Base-by-base conservation (phyloP, 2,888 invertebrate species). In the Leistus spinibarbis region DNA sequence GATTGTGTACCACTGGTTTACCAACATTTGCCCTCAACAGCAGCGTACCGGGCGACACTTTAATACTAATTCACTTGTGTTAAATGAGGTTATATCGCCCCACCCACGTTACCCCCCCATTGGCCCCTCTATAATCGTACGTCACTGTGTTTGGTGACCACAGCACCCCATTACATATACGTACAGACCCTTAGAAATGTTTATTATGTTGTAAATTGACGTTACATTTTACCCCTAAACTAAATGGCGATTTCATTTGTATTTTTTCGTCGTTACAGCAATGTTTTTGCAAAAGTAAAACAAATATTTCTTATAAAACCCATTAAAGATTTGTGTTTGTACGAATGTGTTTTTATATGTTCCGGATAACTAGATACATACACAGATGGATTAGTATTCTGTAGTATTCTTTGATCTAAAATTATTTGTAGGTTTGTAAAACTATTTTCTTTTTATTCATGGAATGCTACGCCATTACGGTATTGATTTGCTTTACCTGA, bases 61-160 rank as follows among this genome's bases (percentile, higher is more conserved):
- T 72, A 54, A 54, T 60, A 73, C 66, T 73, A 73, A 73, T 73
- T 73, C 73, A 73, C 66, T 73, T 73, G 73, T 73, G 67, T 73
- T 73, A 66, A 73, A 67, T 73, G 73, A 53, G 27, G 24, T 7
- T 24, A 24, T 24, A 57, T 16, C 7, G 57, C 4, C 20, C 57
- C 57, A 7, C 16, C 57, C 17, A 19, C 57, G 16, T 57, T 4
- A 7, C 16, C 1, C 57, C 17, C 10, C 57, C 13, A 16, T 20
- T 20, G 3, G 7, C 57, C 57, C 16, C n/a, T 57, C 7, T 4
- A 4, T 20, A 57, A 16, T 24, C 57, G 20, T 3, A 7, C 57
- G 20, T 20, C 17, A 3, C 16, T 57, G 17, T 7, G 13, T 9
- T 57, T 9, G 54, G 57, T 20, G 17, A 16, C 56, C 10, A 24